Conservation (phyloP, 2,888 invertebrate genomes). For the Dorcus parallelipipedus region DNA sequence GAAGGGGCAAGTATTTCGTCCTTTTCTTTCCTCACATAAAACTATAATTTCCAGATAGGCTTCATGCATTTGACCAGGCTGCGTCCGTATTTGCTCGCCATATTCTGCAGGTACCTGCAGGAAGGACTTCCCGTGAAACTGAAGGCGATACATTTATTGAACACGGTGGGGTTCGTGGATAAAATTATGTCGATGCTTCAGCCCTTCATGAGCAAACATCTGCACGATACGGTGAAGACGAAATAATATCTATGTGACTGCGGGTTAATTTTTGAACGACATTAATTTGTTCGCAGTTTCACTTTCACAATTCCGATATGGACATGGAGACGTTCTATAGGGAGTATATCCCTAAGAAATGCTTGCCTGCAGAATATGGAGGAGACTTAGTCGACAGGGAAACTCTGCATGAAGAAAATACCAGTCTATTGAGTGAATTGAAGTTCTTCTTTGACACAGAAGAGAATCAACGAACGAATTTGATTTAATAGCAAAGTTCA, state of each 20-base stretch:
- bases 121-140: slow-evolving; percentile 66
- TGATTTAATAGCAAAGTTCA: too few species aligned
- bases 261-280: background rate
- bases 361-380: slow-evolving; percentile 60
- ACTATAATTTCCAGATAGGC: slow-evolving; percentile 23
- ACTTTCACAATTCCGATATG: slow-evolving; percentile 57
- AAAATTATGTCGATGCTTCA: slow-evolving; percentile 49
- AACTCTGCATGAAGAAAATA: slow-evolving; percentile 34
- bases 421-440: slow-evolving; percentile 33
- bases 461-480: slow-evolving; percentile 27
- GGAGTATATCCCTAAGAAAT: slow-evolving; percentile 55
- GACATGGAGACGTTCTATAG: slow-evolving; percentile 57
- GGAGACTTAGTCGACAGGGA: slow-evolving; percentile 51
- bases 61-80: slow-evolving; percentile 35
- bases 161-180: slow-evolving; percentile 52
- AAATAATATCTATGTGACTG: background rate
- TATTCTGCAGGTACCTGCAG: slow-evolving; percentile 66
- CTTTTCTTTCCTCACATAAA: background rate
- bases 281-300: slow-evolving; percentile 51
- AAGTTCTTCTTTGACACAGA: slow-evolving; percentile 34
- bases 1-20: slow-evolving; percentile 52
- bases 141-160: slow-evolving; percentile 64
- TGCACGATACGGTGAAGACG: slow-evolving; percentile 45
- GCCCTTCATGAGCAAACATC: slow-evolving; percentile 51
- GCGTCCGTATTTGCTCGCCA: slow-evolving; percentile 48